Conservation (phyloP, 2,888 invertebrate species). For the Diaphora mendica region DNA sequence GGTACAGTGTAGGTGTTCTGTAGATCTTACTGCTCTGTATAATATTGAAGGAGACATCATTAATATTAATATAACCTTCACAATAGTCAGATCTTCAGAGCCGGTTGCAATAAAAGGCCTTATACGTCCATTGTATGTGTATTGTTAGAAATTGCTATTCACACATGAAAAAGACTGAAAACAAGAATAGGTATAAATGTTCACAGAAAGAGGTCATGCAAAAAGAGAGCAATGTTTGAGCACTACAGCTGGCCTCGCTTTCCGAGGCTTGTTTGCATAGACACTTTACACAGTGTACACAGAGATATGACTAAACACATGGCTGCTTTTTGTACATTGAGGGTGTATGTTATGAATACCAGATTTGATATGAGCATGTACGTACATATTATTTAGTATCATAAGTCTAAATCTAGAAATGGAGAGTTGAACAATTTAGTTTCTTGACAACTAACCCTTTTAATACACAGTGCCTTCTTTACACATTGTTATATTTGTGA, state of each 20-base stretch:
- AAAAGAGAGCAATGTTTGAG: conserved; percentile 13
- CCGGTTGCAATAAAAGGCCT: background rate
- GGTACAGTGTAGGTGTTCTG: background rate
- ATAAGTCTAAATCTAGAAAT: background rate
- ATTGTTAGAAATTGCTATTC: background rate
- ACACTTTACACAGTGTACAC: conserved; percentile 16
- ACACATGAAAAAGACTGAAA: background rate
- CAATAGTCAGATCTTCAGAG: background rate
- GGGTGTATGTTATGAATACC: background rate
- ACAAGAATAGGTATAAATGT: background rate
- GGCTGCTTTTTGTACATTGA: background rate
- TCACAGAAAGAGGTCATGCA: background rate
- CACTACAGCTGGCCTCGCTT: background rate
- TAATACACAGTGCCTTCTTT: background rate
- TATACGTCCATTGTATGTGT: background rate
- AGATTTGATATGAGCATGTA: background rate
- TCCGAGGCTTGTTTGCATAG: conserved; percentile 8
- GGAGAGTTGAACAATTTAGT: background rate
- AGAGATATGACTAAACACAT: background rate
- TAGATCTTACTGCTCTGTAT: background rate
- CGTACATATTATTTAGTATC: background rate
- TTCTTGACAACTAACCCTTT: background rate
- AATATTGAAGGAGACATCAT: background rate
- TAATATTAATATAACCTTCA: background rate
- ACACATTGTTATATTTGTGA: too few species aligned